These are phyloP conservation scores for Amazona ochrocephala DNA, from an alignment of 2,797 vertebrate species.

Conservation along the genomic window DNA sequence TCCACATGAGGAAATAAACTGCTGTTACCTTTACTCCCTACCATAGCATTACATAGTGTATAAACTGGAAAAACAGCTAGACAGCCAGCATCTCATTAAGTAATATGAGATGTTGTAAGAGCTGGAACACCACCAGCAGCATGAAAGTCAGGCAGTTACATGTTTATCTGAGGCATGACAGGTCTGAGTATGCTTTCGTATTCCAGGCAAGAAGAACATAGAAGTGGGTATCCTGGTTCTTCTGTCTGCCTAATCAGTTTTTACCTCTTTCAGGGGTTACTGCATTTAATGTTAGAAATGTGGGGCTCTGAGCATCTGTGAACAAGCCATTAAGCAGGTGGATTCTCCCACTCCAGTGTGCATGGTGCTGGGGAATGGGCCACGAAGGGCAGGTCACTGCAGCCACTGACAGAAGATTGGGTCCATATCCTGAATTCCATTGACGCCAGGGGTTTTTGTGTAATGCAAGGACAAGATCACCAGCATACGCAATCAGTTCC, in stretches of 20 bases:
- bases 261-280: neutral
- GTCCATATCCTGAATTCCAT: neutral
- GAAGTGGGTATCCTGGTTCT: neutral
- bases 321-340: neutral
- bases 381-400: neutral
- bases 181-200: neutral
- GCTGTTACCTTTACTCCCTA: neutral
- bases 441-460: neutral
- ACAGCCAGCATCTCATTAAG: neutral
- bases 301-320: neutral
- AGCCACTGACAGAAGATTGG: neutral
- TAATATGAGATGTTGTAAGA: slow-evolving; percentile 20
- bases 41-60: neutral
- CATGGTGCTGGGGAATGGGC: neutral
- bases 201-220: neutral
- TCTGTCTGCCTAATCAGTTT: neutral
- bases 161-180: neutral
- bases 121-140: neutral
- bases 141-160: neutral
- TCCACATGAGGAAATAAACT: neutral
- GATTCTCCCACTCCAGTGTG: neutral
- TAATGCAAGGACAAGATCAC: neutral
- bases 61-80: neutral
- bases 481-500: neutral
- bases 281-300: neutral